These are phyloP conservation scores for Sylvilagus floridanus DNA, from an alignment of 2,797 vertebrate genomes.

Conservation along the genomic window DNA sequence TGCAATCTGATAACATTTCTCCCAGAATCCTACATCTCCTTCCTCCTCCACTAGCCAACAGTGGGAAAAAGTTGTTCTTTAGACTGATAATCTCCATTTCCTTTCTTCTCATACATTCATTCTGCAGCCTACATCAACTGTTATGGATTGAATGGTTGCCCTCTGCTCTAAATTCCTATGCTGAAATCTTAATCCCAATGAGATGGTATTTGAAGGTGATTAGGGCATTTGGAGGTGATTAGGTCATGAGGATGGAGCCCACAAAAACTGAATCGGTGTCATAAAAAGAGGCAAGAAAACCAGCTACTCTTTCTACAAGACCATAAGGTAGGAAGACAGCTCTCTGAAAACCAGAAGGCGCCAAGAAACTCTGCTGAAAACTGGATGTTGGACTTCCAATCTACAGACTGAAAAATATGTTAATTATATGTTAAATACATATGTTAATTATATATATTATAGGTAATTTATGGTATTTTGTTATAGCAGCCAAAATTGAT, in stretches of 20 bases:
- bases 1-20: background rate
- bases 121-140: background rate
- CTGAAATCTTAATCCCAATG: background rate
- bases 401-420: background rate
- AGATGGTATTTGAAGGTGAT: background rate
- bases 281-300: background rate
- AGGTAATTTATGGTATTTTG: background rate
- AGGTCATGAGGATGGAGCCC: background rate
- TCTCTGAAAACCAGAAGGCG: background rate
- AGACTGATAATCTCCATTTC: background rate
- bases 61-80: background rate
- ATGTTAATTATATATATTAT: background rate
- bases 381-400: background rate
- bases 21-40: background rate
- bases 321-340: background rate
- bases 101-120: background rate
- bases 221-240: too few relatives aligned
- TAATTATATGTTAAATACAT: background rate
- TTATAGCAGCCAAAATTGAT: background rate
- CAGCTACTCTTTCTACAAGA: background rate
- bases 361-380: background rate
- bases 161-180: background rate
- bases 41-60: background rate
- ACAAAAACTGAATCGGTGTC: background rate
- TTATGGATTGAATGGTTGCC: background rate